Percentiles rank a stretch among this genome's conserved stretches.
Conservation (phyloP, 2,113 vertebrate genomes). For the Orthonyx spaldingii region DNA sequence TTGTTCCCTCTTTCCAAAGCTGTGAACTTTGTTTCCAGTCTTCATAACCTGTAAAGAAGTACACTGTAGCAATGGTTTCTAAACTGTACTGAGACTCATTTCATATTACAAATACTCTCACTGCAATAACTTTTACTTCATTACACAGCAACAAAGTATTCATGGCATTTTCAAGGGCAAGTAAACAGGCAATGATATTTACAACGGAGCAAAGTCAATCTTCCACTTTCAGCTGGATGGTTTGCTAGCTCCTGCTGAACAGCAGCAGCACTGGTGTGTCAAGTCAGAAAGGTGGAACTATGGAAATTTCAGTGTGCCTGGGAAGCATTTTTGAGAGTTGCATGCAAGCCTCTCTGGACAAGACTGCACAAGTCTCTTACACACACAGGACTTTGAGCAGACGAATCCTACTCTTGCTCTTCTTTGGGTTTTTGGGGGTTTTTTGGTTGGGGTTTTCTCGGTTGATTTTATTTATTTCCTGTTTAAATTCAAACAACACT, state of each 20-base stretch:
- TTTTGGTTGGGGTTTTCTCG: rapidly evolving
- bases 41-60: slow-evolving; percentile 75
- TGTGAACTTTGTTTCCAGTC: slow-evolving; percentile 84
- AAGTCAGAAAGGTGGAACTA: background rate
- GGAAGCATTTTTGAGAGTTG: background rate
- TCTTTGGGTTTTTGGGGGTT: background rate
- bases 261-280: background rate
- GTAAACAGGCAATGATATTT: background rate
- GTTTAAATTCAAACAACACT: background rate
- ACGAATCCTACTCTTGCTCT: background rate
- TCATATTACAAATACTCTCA: background rate
- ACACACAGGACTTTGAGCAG: rapidly evolving
- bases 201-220: background rate
- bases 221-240: background rate
- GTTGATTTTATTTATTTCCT: background rate
- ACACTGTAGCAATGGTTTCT: background rate
- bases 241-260: background rate
- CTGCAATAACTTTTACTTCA: background rate
- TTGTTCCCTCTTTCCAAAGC: slow-evolving; percentile 95
- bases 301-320: background rate
- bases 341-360: background rate
- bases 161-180: background rate
- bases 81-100: background rate
- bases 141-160: background rate
- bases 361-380: background rate